phyloP scores from a whole-genome alignment of 2,888 invertebrate species.

The Papilio protenor region DNA sequence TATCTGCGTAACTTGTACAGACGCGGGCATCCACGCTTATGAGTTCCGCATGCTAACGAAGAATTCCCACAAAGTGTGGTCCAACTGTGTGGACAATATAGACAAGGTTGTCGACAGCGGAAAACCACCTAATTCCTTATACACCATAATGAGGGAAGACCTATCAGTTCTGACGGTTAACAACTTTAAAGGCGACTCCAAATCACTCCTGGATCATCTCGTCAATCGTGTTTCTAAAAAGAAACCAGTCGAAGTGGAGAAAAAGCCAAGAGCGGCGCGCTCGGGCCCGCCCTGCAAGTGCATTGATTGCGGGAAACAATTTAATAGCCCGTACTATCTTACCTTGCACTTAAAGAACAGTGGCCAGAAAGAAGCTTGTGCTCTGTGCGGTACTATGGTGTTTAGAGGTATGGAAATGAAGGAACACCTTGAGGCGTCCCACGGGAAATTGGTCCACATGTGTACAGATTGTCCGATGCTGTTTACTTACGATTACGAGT shows the following conservation, averaged over 20 bases:
- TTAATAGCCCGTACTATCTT: slow-evolving; percentile 66
- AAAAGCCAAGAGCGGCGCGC: slow-evolving; percentile 55
- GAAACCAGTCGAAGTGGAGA: slow-evolving; percentile 51
- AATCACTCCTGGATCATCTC: slow-evolving; percentile 59
- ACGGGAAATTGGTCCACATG: slow-evolving; percentile 56
- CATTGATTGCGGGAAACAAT: slow-evolving; percentile 69
- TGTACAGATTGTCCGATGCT: slow-evolving; percentile 69
- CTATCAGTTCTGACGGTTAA: slow-evolving; percentile 61
- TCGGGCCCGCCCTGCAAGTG: slow-evolving; percentile 65
- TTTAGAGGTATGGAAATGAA: slow-evolving; percentile 63
- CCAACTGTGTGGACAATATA: slow-evolving; percentile 59
- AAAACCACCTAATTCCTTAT: slow-evolving; percentile 59
- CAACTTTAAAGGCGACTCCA: slow-evolving; percentile 61
- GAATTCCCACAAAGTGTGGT: slow-evolving; percentile 65
- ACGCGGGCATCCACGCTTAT: slow-evolving; percentile 65
- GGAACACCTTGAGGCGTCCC: slow-evolving; percentile 60
- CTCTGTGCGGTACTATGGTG: slow-evolving; percentile 62
- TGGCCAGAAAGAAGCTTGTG: slow-evolving; percentile 72
- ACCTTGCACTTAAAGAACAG: slow-evolving; percentile 72
- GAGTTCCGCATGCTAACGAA: slow-evolving; percentile 67
- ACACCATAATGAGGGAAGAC: slow-evolving; percentile 62
- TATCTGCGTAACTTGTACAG: slow-evolving; percentile 66
- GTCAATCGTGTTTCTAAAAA: slow-evolving; percentile 53
- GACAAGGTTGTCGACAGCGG: slow-evolving; percentile 49
- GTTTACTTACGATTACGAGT: slow-evolving; percentile 55